Percentiles rank a stretch among this genome's conserved stretches.
phyloP scores from a whole-genome alignment of 2,888 invertebrate species.

The Tortricodes alternella region DNA sequence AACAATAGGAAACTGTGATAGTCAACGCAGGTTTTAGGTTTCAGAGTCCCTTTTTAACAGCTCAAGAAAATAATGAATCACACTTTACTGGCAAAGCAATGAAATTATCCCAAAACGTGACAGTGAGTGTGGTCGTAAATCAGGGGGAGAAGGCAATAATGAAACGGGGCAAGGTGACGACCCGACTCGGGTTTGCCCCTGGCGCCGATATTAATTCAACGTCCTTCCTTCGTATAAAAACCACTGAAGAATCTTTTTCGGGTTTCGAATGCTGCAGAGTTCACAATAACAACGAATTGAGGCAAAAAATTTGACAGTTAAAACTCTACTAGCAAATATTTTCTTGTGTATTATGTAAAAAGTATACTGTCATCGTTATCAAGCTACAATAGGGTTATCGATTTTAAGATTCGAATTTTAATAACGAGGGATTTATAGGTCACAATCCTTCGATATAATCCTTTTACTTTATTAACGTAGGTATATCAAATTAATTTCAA shows the following conservation, averaged over 20 bases:
- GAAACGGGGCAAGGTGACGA: slow-evolving; percentile 21
- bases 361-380: too few relatives aligned
- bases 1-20: too few relatives aligned
- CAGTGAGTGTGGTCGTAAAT: slow-evolving; percentile 19
- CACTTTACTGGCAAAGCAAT: slow-evolving; percentile 16
- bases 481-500: too few relatives aligned
- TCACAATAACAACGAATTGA: not conserved
- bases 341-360: too few relatives aligned
- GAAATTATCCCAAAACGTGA: slow-evolving; percentile 24
- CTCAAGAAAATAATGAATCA: slow-evolving; percentile 18
- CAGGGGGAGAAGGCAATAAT: slow-evolving; percentile 19
- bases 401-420: too few relatives aligned
- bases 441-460: too few relatives aligned
- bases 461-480: too few relatives aligned
- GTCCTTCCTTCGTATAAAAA: not conserved
- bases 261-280: not conserved
- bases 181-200: not conserved
- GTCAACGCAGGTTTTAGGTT: too few relatives aligned
- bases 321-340: too few relatives aligned
- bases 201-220: slow-evolving; percentile 14
- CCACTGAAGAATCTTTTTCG: not conserved
- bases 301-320: too few relatives aligned
- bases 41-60: not conserved
- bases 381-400: too few relatives aligned
- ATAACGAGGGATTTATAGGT: too few relatives aligned